Percentiles rank a stretch among this genome's conserved stretches.
These are phyloP conservation scores for Pygoscelis antarcticus DNA, from an alignment of 2,113 vertebrate genomes.

Conservation along the genomic window DNA sequence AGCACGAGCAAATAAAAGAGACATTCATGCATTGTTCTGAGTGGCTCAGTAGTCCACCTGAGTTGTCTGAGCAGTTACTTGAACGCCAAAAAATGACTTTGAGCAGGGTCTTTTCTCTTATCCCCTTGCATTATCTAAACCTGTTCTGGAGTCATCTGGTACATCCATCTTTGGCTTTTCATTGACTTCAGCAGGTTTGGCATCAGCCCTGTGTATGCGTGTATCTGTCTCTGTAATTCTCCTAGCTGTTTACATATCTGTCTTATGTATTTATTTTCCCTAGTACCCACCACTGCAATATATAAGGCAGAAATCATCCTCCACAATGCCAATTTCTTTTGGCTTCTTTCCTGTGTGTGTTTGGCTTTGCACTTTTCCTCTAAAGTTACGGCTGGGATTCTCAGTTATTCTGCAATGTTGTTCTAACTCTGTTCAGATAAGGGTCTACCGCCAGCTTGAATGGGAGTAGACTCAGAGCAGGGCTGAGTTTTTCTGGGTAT, in stretches of 20 bases:
- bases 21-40: rapidly evolving
- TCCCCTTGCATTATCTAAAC: neutral
- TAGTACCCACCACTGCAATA: constrained; percentile 25
- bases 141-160: neutral
- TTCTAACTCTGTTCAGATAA: neutral
- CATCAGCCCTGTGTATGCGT: neutral
- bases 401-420: neutral
- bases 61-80: neutral
- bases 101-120: neutral
- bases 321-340: constrained; percentile 56
- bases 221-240: neutral
- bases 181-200: neutral
- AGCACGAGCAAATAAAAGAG: neutral
- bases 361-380: constrained; percentile 52
- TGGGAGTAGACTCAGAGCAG: neutral
- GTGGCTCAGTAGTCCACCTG: neutral
- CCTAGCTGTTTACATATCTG: constrained; percentile 26
- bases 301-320: constrained; percentile 52
- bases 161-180: neutral
- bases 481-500: neutral
- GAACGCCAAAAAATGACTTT: neutral
- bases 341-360: constrained; percentile 22
- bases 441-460: neutral
- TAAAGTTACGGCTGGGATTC: neutral
- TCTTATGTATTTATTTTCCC: constrained; percentile 55